Conservation (phyloP, 2,888 invertebrate genomes). For the Tortricodes alternella region DNA sequence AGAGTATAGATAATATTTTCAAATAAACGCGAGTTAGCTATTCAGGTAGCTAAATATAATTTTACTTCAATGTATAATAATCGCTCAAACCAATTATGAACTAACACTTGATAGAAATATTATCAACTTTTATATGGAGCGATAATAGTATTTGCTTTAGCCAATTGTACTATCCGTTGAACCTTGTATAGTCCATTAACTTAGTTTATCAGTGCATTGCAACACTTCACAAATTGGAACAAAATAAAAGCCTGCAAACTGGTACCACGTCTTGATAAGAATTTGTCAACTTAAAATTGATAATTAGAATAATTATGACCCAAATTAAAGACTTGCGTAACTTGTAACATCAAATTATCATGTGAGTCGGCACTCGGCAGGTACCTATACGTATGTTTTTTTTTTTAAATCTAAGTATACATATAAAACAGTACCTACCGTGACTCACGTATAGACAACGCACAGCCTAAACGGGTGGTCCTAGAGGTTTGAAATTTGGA, state of each 20-base stretch:
- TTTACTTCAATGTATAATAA: not conserved
- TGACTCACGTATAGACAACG: too few relatives aligned
- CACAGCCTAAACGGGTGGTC: too few relatives aligned
- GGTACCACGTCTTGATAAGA: conserved; percentile 5
- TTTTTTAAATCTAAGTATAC: too few relatives aligned
- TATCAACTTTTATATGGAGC: conserved; percentile 12
- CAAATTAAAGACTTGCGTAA: not conserved
- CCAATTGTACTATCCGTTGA: conserved; percentile 12
- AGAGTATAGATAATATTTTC: too few relatives aligned
- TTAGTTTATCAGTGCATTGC: conserved; percentile 19
- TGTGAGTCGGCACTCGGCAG: too few relatives aligned
- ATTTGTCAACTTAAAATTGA: not conserved
- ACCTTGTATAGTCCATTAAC: conserved; percentile 11
- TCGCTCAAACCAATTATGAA: conserved; percentile 12
- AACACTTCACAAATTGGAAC: conserved; percentile 9
- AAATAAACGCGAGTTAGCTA: too few relatives aligned
- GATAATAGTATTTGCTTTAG: conserved; percentile 26
- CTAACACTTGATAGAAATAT: conserved; percentile 12
- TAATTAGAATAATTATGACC: not conserved
- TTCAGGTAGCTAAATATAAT: too few relatives aligned
- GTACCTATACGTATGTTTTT: too few relatives aligned
- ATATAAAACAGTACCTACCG: too few relatives aligned
- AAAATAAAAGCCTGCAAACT: conserved; percentile 10
- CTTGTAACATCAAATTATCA: too few relatives aligned
- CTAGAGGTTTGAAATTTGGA: too few relatives aligned